Evolutionary conservation across 2,797 vertebrate species (phyloP).

Genomic region (Pachyuromys duprasi): DNA sequence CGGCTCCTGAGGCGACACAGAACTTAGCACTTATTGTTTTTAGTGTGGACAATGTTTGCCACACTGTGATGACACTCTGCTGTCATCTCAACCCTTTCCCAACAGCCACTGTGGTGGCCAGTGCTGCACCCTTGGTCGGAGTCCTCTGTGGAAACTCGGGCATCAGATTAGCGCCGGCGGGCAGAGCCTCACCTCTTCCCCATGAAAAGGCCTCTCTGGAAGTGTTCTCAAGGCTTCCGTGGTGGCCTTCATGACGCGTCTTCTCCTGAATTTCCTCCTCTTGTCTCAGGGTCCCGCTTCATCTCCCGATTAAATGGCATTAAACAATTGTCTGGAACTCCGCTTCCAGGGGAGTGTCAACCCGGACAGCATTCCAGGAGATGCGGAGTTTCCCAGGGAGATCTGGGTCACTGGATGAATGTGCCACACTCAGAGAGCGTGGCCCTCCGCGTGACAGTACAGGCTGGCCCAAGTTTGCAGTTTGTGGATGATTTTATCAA

Average conservation of each 20-base stretch:
- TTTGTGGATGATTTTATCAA: background rate
- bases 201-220: background rate
- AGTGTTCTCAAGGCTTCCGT: accelerated
- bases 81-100: background rate
- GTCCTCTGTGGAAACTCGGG: background rate
- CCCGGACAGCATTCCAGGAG: background rate
- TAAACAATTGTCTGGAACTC: background rate
- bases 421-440: no score
- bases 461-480: background rate
- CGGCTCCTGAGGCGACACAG: background rate
- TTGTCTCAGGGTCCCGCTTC: background rate
- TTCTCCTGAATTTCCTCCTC: background rate
- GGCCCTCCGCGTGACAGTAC: accelerated
- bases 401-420: background rate
- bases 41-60: no score
- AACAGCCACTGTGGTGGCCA: accelerated
- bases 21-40: background rate
- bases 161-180: background rate
- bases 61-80: background rate
- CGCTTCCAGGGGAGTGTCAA: background rate
- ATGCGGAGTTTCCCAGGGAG: background rate
- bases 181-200: background rate
- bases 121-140: background rate
- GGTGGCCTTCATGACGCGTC: background rate
- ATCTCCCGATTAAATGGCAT: background rate